Percentiles rank a stretch among this genome's conserved stretches.
phyloP scores from a whole-genome alignment of 2,797 vertebrate genomes.

The Agapornis canus region DNA sequence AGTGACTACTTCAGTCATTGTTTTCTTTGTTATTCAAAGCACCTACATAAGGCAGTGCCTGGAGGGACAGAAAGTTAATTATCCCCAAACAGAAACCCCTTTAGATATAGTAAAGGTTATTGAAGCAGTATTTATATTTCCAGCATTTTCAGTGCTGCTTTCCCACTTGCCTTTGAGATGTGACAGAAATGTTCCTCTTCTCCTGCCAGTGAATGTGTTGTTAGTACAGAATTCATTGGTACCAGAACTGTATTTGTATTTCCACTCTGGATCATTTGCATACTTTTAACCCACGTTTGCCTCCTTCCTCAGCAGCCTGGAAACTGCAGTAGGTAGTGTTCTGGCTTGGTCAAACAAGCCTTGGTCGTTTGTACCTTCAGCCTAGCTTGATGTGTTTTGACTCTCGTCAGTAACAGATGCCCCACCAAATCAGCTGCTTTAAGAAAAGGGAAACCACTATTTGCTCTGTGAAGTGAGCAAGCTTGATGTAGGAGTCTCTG shows the following conservation, averaged over 20 bases:
- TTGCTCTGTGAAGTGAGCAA: background rate
- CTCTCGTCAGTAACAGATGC: background rate
- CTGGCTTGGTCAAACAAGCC: background rate
- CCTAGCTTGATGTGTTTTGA: background rate
- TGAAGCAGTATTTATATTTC: constrained; percentile 37
- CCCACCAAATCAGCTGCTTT: background rate
- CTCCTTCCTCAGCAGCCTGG: background rate
- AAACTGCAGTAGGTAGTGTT: background rate
- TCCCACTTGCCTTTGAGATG: constrained; percentile 34
- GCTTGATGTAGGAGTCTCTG: background rate
- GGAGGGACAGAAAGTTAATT: constrained; percentile 27
- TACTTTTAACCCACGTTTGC: background rate
- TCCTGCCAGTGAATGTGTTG: background rate
- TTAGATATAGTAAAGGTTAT: background rate
- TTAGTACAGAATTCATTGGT: constrained; percentile 10
- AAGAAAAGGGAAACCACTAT: background rate
- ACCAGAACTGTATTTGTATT: constrained; percentile 27
- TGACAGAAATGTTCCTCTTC: constrained; percentile 53
- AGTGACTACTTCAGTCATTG: constrained; percentile 8
- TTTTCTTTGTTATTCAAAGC: constrained; percentile 43
- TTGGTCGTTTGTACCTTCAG: background rate
- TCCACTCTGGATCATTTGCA: background rate
- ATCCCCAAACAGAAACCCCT: constrained; percentile 23
- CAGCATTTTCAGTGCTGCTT: constrained; percentile 16
- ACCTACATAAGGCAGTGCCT: constrained; percentile 31